Conservation (phyloP, 2,888 invertebrate genomes). For the Minunthozetes semirufus region DNA sequence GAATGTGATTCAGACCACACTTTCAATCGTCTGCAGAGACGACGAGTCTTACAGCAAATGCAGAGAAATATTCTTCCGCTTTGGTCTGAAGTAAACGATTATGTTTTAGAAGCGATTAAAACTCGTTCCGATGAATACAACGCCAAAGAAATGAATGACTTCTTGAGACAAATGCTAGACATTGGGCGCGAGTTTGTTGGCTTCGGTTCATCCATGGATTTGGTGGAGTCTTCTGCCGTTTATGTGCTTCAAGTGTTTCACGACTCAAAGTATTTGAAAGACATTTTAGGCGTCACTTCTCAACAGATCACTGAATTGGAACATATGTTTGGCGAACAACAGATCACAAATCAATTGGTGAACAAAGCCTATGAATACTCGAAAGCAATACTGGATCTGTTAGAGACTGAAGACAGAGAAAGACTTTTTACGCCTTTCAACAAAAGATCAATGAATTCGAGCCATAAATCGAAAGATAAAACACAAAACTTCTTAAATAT, state of each 20-base stretch:
- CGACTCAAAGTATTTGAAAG: slow-evolving; percentile 50
- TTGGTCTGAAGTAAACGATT: slow-evolving; percentile 13
- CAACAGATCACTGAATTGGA: slow-evolving; percentile 56
- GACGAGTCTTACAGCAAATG: background rate
- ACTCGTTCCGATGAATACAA: background rate
- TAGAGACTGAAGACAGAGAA: slow-evolving; percentile 26
- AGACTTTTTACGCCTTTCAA: slow-evolving; percentile 24
- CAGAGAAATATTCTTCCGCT: slow-evolving; percentile 27
- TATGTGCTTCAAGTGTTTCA: slow-evolving; percentile 59
- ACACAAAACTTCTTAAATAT: background rate
- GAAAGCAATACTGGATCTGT: slow-evolving; percentile 4
- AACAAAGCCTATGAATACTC: slow-evolving; percentile 10
- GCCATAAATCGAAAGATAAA: background rate
- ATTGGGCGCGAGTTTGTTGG: slow-evolving; percentile 14
- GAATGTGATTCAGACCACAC: slow-evolving; percentile 5
- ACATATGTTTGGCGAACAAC: slow-evolving; percentile 55
- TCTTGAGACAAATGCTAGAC: slow-evolving; percentile 22
- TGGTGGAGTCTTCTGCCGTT: slow-evolving; percentile 60
- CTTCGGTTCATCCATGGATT: slow-evolving; percentile 7
- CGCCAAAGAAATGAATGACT: slow-evolving; percentile 15
- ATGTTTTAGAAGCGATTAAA: background rate
- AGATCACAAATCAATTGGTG: background rate
- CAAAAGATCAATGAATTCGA: background rate
- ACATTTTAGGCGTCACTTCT: slow-evolving; percentile 54
- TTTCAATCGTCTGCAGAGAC: slow-evolving; percentile 9